These are phyloP conservation scores for Hoplostethus mediterraneus DNA, from an alignment of 2,797 vertebrate species.

Conservation along the genomic window DNA sequence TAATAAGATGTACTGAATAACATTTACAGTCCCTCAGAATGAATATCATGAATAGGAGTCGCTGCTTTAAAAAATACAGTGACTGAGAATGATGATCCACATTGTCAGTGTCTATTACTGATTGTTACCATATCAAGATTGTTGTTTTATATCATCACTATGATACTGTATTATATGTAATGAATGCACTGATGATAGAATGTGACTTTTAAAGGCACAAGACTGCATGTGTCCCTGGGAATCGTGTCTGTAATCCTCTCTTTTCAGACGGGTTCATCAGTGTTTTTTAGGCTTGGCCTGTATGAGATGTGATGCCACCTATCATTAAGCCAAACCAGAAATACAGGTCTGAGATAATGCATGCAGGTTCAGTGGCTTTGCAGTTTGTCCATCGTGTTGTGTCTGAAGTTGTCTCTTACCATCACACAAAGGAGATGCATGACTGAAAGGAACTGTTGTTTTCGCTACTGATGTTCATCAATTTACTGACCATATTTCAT, in stretches of 20 bases:
- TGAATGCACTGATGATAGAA: slow-evolving; percentile 9
- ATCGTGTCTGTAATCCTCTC: slow-evolving; percentile 54
- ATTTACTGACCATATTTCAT: too few species aligned
- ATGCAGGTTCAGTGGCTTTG: slow-evolving; percentile 51
- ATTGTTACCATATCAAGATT: neutral
- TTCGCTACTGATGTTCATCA: neutral
- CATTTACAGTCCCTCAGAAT: slow-evolving; percentile 6
- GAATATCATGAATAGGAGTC: slow-evolving; percentile 25
- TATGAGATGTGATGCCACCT: slow-evolving; percentile 72
- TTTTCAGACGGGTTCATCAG: slow-evolving; percentile 57
- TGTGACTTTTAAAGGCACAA: slow-evolving; percentile 24
- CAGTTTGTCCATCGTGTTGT: slow-evolving; percentile 54
- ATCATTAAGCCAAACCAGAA: slow-evolving; percentile 78
- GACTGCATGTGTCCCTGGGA: slow-evolving; percentile 34
- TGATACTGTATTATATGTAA: slow-evolving; percentile 3
- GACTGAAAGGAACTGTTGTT: slow-evolving; percentile 25
- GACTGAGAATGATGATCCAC: slow-evolving; percentile 36
- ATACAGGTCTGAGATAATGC: slow-evolving; percentile 77
- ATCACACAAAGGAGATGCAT: slow-evolving; percentile 49
- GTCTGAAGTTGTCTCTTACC: slow-evolving; percentile 55
- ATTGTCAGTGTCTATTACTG: slow-evolving; percentile 11
- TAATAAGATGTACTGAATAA: slow-evolving; percentile 46
- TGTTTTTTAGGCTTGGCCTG: slow-evolving; percentile 54
- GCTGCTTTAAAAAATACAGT: slow-evolving; percentile 24
- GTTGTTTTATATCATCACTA: slow-evolving; percentile 5